These are phyloP conservation scores for Dicerorhinus sumatrensis DNA, from an alignment of 2,113 vertebrate genomes.

Conservation along the genomic window DNA sequence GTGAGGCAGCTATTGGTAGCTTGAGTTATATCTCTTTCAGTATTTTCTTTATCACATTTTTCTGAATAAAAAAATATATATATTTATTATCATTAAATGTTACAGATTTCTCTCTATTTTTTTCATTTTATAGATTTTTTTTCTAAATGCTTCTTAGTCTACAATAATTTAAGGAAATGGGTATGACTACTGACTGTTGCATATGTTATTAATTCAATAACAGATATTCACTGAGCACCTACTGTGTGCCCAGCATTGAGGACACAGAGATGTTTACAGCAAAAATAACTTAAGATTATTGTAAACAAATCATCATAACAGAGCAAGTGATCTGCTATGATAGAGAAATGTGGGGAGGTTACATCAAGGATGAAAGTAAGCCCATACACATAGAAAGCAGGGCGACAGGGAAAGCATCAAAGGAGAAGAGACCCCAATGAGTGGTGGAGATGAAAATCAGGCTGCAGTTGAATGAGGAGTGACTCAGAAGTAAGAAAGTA, in stretches of 20 bases:
- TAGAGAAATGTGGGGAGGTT: neutral
- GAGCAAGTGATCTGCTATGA: neutral
- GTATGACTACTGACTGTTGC: neutral
- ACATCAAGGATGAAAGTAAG: neutral
- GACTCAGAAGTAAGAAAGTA: neutral
- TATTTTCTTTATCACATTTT: slow-evolving; percentile 86
- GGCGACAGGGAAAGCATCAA: neutral
- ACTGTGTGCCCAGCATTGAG: neutral
- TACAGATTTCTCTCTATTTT: neutral
- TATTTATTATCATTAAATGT: neutral
- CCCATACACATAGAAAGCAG: neutral
- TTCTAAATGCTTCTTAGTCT: neutral
- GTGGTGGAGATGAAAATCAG: neutral
- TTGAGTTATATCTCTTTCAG: slow-evolving; percentile 81
- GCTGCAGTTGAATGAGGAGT: neutral
- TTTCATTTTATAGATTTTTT: neutral
- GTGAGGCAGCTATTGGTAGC: slow-evolving; percentile 83
- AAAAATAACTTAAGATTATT: neutral
- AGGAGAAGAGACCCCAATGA: neutral
- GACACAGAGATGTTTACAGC: neutral
- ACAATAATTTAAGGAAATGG: neutral
- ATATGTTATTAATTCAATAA: neutral
- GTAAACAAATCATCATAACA: neutral
- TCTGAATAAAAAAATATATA: slow-evolving; percentile 87
- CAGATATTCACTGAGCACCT: neutral